phyloP scores from a whole-genome alignment of 2,888 invertebrate species.

The Chydorus sphaericus region DNA sequence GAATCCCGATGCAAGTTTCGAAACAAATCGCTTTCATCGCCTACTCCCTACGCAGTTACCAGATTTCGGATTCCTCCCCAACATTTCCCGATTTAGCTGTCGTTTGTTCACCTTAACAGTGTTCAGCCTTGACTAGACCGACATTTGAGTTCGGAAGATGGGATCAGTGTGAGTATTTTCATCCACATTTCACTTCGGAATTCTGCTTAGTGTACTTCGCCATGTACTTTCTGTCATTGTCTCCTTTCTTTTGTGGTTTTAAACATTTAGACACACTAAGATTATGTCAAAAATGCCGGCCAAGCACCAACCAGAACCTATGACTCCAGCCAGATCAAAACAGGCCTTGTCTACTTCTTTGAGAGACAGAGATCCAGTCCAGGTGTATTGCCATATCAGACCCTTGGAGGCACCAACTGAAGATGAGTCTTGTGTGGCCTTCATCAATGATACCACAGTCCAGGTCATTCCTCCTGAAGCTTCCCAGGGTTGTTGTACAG shows the following conservation, averaged over 20 bases:
- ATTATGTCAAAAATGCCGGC: conserved; percentile 6
- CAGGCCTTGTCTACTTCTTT: conserved; percentile 2
- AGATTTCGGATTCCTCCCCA: no score
- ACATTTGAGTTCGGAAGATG: no score
- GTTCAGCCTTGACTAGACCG: no score
- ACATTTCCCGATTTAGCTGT: no score
- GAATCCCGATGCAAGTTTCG: no score
- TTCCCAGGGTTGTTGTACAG: conserved; percentile 29
- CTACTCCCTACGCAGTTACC: no score
- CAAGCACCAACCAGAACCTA: neutral
- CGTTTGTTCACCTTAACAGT: no score
- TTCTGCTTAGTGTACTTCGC: no score
- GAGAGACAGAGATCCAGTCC: conserved; percentile 45
- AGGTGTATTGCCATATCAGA: conserved; percentile 75
- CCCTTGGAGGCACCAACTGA: conserved; percentile 51
- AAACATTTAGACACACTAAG: neutral
- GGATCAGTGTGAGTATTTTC: no score
- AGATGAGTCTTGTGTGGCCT: conserved; percentile 23
- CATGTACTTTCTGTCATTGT: no score
- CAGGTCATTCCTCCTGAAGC: conserved; percentile 29
- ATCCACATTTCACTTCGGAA: no score
- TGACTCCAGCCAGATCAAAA: neutral
- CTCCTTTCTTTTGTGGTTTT: neutral
- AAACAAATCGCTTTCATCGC: no score
- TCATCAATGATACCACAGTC: conserved; percentile 27